Evolutionary conservation across 2,888 invertebrate species (phyloP), one percentile per base, ranked within the genome.

Genomic region (Callyntrura sp.): DNA sequence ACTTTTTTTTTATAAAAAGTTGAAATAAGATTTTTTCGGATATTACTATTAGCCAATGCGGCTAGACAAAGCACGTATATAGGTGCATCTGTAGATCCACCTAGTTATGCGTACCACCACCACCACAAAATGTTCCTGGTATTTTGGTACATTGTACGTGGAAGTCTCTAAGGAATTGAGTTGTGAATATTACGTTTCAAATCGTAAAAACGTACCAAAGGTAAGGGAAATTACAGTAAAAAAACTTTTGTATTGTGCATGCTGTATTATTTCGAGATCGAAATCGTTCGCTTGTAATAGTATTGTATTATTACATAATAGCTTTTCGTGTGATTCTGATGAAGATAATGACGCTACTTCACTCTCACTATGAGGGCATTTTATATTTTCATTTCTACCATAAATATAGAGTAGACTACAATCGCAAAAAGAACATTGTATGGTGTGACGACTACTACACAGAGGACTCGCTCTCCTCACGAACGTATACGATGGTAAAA

Each of bases 311-410:
- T 78, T 78, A 78, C 35, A 76, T 73, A 43, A 85, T 85, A 51
- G 85, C 14, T 60, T 20, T 78, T 85, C 73, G 76, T 85, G 85
- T 85, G 85, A 85, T 85, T 85, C 76, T 76, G 76, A 85, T 85
- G 76, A 85, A 57, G 60, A 85, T 76, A 85, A 57, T 60, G 85
- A 76, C 62, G 55, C 85, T 76, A 48, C 73, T 85, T 76, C 78
- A 78, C 62, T 48, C 25, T 62, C 20, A 45, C 45, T 57, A 28
- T 25, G 8, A 51, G 0, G n/a, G n/a, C n/a, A 17, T 45, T 45
- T 45, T 78, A 25, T 20, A 11, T 11, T 45, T 76, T 45, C 8
- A 28, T 51, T 57, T 57, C 25, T n/a, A 57, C 25, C 55, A 55
- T 55, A 55, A 55, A 78, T 55, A 55, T 57, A 78, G 28, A 28